These are phyloP conservation scores for Pilophorus perplexus DNA, from an alignment of 2,888 invertebrate species.

Conservation along the genomic window DNA sequence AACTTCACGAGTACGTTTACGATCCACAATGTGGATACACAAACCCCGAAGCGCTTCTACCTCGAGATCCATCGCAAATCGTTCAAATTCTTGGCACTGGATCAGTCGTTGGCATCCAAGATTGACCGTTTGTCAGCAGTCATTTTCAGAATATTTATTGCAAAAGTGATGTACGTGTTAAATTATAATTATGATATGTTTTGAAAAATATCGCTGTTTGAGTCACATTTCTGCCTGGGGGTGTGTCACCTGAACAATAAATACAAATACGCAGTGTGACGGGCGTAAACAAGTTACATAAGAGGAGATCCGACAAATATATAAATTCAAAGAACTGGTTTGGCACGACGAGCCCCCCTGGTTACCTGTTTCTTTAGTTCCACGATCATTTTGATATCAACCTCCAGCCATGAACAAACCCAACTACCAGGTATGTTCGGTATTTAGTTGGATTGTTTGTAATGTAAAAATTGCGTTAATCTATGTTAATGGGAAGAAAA, in stretches of 20 bases:
- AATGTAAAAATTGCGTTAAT: no score
- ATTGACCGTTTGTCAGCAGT: background rate
- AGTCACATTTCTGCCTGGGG: no score
- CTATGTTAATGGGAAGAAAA: no score
- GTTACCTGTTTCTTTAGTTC: conserved; percentile 7
- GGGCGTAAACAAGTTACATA: conserved; percentile 26
- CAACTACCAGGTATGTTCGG: conserved; percentile 19
- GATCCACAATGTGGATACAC: conserved; percentile 75
- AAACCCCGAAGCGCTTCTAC: conserved; percentile 69
- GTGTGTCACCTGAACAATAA: no score
- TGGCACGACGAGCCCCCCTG: conserved; percentile 27
- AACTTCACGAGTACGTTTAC: conserved; percentile 76
- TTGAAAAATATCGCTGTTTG: no score
- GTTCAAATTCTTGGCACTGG: conserved; percentile 11
- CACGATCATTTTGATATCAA: conserved; percentile 5
- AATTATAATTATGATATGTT: no score
- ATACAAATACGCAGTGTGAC: no score
- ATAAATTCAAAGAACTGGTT: conserved; percentile 33
- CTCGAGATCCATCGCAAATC: conserved; percentile 52
- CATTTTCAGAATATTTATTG: no score
- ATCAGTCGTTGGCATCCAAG: background rate
- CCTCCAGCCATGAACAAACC: conserved; percentile 18
- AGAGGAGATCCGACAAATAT: conserved; percentile 1
- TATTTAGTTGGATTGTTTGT: background rate
- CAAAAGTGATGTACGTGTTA: no score